Conservation (phyloP, 1,140 invertebrate species). For the Bombus waltoni region DNA sequence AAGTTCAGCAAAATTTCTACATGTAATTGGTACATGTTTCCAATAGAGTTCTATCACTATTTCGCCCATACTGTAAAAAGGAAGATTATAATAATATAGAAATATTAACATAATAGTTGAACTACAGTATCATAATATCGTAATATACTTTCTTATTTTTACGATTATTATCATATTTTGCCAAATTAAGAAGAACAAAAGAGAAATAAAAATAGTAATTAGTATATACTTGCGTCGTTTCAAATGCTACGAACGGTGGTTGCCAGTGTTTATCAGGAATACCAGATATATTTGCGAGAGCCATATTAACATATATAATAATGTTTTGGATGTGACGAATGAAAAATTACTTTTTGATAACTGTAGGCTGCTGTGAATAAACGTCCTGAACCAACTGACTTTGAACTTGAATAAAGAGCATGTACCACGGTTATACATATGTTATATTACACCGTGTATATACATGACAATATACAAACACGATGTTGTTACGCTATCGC, state of each 20-base stretch:
- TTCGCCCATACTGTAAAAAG: slow-evolving; percentile 93
- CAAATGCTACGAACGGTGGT: slow-evolving; percentile 90
- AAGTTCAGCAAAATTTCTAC: slow-evolving; percentile 98
- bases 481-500: background rate
- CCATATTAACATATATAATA: slow-evolving; percentile 59
- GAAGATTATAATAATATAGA: background rate
- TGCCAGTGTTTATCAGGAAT: slow-evolving; percentile 94
- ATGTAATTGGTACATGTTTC: slow-evolving; percentile 98
- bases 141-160: no score
- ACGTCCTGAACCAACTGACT: no score
- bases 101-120: no score
- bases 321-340: background rate
- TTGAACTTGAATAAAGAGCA: no score
- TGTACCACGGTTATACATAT: no score
- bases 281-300: slow-evolving; percentile 81
- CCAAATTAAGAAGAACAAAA: background rate
- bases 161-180: background rate
- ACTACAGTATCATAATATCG: no score
- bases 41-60: slow-evolving; percentile 97
- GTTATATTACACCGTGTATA: no score
- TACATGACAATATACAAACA: background rate
- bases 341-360: no score
- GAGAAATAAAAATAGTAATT: slow-evolving; percentile 37
- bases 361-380: no score
- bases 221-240: slow-evolving; percentile 88